Percentiles rank a stretch among this genome's conserved stretches.
Evolutionary conservation across 2,113 vertebrate genomes (phyloP).

Genomic region (Hydrolagus affinis): DNA sequence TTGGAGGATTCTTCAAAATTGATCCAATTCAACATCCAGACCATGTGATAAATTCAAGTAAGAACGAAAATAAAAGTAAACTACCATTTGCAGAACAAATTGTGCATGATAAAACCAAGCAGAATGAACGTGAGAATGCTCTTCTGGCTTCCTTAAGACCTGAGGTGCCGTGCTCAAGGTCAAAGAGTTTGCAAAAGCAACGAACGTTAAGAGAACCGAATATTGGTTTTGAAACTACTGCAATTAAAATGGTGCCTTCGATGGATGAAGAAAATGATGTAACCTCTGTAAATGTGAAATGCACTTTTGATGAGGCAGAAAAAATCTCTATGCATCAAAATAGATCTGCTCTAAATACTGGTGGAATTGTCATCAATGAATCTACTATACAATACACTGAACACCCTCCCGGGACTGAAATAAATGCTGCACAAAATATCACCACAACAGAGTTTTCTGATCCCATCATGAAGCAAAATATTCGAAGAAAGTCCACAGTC

Average conservation of each 20-base stretch:
- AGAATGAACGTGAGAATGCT: not conserved
- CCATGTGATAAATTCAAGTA: constrained; percentile 32
- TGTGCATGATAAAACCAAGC: not conserved
- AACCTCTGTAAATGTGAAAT: not conserved
- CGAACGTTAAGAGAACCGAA: constrained; percentile 39
- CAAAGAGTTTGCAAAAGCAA: constrained; percentile 48
- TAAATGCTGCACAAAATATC: not conserved
- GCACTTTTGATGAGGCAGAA: not conserved
- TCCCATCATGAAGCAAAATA: not conserved
- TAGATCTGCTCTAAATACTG: not conserved
- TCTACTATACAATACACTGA: not conserved
- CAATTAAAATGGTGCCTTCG: not conserved
- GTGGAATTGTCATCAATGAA: not conserved
- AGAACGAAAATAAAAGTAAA: constrained; percentile 1
- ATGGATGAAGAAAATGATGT: no score
- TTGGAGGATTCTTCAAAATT: constrained; percentile 68
- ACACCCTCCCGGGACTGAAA: not conserved
- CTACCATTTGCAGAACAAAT: not conserved
- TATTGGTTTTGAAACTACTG: not conserved
- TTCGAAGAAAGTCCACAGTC: not conserved
- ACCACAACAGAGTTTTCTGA: constrained; percentile 13
- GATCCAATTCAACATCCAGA: constrained; percentile 51
- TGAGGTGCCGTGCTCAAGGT: constrained; percentile 37
- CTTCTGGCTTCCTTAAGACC: constrained; percentile 35
- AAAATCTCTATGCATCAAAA: not conserved